Percentiles rank a stretch among this genome's conserved stretches.
phyloP scores from a whole-genome alignment of 1,140 invertebrate species.

The Pollicipes pollicipes region DNA sequence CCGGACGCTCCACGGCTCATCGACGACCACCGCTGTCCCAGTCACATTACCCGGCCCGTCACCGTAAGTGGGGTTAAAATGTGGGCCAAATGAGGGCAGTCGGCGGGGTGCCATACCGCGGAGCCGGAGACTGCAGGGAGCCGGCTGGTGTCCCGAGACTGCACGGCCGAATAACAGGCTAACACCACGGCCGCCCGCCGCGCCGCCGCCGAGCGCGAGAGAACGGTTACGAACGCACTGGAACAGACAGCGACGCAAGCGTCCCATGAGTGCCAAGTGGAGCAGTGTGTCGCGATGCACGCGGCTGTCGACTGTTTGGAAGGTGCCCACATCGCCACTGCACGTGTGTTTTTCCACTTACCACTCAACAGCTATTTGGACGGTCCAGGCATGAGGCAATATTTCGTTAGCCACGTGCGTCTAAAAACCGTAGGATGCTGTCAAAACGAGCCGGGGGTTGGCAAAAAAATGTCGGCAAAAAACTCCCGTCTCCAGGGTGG shows the following conservation, averaged over 20 bases:
- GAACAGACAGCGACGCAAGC: too few relatives aligned
- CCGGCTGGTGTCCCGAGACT: neutral
- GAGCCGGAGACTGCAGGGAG: neutral
- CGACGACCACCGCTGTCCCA: too few relatives aligned
- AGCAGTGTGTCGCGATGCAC: too few relatives aligned
- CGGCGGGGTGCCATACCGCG: too few relatives aligned
- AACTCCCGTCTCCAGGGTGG: neutral
- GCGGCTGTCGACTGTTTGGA: too few relatives aligned
- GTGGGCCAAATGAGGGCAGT: neutral
- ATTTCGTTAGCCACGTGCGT: neutral
- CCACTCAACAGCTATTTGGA: neutral
- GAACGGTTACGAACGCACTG: too few relatives aligned
- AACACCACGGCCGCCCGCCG: neutral
- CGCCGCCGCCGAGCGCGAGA: too few relatives aligned
- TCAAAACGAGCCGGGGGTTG: neutral
- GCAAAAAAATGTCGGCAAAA: neutral
- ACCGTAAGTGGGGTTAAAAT: neutral
- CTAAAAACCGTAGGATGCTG: neutral
- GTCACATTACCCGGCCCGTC: neutral
- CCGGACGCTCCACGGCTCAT: neutral
- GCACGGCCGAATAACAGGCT: neutral
- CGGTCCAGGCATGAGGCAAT: neutral
- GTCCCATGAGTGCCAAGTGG: too few relatives aligned
- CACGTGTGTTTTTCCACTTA: neutral
- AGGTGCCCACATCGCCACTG: neutral